phyloP scores from a whole-genome alignment of 2,888 invertebrate genomes.

The Drosophila multiciliata region DNA sequence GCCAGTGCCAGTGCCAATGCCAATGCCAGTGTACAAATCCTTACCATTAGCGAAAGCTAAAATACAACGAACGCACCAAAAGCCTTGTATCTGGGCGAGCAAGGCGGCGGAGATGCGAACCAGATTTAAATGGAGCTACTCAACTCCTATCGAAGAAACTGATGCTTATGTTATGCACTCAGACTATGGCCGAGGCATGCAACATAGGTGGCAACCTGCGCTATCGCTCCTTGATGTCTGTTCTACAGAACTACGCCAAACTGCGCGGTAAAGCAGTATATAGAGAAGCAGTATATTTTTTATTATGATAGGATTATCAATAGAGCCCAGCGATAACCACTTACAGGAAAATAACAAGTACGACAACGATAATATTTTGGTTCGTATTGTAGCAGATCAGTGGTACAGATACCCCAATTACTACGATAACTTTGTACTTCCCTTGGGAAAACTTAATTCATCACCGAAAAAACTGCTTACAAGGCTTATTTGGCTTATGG shows the following conservation, averaged over 20 bases:
- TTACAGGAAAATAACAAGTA: constrained; percentile 14
- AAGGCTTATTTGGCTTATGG: constrained; percentile 60
- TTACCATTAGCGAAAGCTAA: constrained; percentile 23
- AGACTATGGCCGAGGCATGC: constrained; percentile 61
- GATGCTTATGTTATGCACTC: constrained; percentile 49
- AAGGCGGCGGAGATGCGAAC: constrained; percentile 62
- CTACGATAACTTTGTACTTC: constrained; percentile 59
- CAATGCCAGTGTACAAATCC: constrained; percentile 13
- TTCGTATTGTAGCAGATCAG: constrained; percentile 61
- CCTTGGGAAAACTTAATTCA: constrained; percentile 68
- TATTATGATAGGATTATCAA: constrained; percentile 29
- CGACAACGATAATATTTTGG: constrained; percentile 26
- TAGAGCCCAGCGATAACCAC: neutral
- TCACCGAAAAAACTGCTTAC: constrained; percentile 65
- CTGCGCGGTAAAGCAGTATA: constrained; percentile 63
- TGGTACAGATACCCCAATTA: constrained; percentile 58
- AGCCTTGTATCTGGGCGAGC: constrained; percentile 51
- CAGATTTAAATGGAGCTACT: constrained; percentile 66
- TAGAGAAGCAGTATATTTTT: constrained; percentile 67
- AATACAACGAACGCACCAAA: constrained; percentile 15
- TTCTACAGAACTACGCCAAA: constrained; percentile 62
- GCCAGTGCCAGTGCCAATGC: neutral
- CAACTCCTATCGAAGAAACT: constrained; percentile 54
- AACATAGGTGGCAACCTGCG: constrained; percentile 64
- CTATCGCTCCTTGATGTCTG: constrained; percentile 55